Conservation (phyloP, 2,113 vertebrate genomes). For the Oxyura jamaicensis region DNA sequence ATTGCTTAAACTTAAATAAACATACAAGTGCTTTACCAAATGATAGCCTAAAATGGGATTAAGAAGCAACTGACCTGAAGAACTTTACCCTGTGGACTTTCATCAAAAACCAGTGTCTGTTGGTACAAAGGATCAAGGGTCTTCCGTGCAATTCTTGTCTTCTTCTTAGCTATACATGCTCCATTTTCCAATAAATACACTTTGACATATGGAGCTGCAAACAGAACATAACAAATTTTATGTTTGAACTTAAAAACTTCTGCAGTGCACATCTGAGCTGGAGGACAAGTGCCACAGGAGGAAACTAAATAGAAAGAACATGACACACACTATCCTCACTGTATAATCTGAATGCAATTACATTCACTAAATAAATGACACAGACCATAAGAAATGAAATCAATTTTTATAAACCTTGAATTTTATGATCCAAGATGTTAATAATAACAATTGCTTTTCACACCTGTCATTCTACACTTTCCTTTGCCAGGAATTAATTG, state of each 20-base stretch:
- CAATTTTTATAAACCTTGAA: slow-evolving; percentile 10
- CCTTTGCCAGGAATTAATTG: background rate
- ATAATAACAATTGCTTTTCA: background rate
- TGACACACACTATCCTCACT: background rate
- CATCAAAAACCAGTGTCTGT: slow-evolving; percentile 94
- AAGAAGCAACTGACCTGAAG: slow-evolving; percentile 87
- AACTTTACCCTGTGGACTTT: slow-evolving; percentile 97
- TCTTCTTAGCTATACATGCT: slow-evolving; percentile 97
- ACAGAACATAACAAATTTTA: slow-evolving; percentile 34
- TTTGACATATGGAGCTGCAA: slow-evolving; percentile 95
- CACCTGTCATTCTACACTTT: background rate
- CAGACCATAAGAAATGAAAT: background rate
- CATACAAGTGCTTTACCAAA: background rate
- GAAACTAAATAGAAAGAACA: background rate
- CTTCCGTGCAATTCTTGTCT: slow-evolving; percentile 98
- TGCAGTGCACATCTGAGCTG: background rate
- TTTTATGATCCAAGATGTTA: background rate
- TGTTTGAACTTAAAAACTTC: background rate
- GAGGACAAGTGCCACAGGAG: slow-evolving; percentile 36
- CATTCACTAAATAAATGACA: background rate
- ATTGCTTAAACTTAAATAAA: slow-evolving; percentile 1
- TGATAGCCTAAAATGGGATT: background rate
- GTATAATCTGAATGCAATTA: background rate
- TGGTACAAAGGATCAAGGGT: slow-evolving; percentile 98
- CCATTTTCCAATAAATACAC: slow-evolving; percentile 97